Conservation (phyloP, 2,888 invertebrate genomes). For the Escarpia spicata region DNA sequence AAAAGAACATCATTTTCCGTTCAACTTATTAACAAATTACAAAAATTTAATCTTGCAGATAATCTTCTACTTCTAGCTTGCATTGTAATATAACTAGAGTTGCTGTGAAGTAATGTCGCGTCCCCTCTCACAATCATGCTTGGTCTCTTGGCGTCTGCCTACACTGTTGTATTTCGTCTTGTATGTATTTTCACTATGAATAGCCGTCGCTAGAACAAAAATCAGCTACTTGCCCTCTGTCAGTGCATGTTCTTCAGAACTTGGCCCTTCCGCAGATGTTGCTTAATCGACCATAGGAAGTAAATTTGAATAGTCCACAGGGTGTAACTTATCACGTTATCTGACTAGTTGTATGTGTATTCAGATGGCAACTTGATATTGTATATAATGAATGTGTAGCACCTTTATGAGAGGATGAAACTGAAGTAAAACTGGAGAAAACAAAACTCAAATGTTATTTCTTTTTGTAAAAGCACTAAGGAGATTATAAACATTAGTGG, state of each 20-base stretch:
- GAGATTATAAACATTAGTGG: too few species aligned
- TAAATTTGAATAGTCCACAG: background rate
- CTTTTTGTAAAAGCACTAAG: background rate
- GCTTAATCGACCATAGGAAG: background rate
- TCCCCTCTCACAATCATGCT: background rate
- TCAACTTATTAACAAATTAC: background rate
- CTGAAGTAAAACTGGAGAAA: background rate
- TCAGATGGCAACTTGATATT: background rate
- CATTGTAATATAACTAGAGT: background rate
- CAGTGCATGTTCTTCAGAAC: background rate
- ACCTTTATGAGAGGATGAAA: background rate
- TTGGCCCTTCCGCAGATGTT: background rate
- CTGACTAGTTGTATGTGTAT: background rate
- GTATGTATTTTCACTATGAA: background rate
- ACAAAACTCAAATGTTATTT: background rate
- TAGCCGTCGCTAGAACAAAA: too few species aligned
- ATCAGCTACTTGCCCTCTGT: background rate
- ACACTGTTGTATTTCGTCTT: background rate
- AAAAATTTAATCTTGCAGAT: background rate
- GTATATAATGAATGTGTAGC: background rate
- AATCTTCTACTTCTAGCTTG: background rate
- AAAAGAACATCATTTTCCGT: background rate
- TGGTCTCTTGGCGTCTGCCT: background rate
- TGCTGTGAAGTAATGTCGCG: background rate
- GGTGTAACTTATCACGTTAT: background rate